Evolutionary conservation across 2,797 vertebrate genomes (phyloP).

Genomic region (Phoebastria nigripes): DNA sequence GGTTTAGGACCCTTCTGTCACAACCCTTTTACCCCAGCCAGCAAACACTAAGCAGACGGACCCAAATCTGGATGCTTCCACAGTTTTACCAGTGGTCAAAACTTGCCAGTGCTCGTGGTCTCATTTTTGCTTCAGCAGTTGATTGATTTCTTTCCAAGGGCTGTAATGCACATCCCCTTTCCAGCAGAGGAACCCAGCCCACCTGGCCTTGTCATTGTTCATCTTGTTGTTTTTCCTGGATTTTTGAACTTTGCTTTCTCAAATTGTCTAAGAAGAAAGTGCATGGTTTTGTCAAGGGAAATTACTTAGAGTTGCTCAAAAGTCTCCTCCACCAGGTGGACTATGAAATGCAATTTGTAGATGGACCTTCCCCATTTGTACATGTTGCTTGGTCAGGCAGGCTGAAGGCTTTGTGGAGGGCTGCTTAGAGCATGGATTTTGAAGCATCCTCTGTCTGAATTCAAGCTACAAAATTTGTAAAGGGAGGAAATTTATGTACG

Average conservation of each 20-base stretch:
- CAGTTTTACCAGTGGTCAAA: background rate
- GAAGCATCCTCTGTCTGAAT: background rate
- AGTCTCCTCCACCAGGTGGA: background rate
- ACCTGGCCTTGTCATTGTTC: background rate
- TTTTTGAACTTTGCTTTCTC: background rate
- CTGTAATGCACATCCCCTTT: accelerated
- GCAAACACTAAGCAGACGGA: background rate
- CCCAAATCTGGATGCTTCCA: background rate
- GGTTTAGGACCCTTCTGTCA: background rate
- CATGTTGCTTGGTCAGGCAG: accelerated
- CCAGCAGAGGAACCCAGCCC: background rate
- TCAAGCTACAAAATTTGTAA: background rate
- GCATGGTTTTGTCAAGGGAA: background rate
- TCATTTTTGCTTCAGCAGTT: background rate
- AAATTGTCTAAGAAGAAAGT: background rate
- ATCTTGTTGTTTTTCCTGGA: background rate
- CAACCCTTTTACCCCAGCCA: background rate
- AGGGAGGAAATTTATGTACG: background rate
- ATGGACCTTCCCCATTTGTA: background rate
- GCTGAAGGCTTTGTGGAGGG: background rate
- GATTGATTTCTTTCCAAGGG: background rate
- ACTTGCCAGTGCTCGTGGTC: background rate
- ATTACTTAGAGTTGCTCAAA: background rate
- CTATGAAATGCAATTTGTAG: background rate
- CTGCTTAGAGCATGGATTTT: background rate